Conservation (phyloP, 2,113 vertebrate genomes). For the Parus major region DNA sequence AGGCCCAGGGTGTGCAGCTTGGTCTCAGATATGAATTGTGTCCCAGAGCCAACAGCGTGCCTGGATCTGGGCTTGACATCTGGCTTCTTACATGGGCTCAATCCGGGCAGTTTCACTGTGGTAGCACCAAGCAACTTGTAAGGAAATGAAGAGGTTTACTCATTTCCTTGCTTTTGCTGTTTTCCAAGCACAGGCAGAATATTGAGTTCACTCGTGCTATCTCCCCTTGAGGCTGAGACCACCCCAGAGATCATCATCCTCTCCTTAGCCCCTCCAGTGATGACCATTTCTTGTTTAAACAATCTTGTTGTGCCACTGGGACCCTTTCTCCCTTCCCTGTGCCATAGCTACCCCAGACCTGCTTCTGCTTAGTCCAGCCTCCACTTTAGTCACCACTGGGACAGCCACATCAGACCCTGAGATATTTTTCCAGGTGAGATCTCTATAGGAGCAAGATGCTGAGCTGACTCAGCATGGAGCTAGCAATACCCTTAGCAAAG, state of each 20-base stretch:
- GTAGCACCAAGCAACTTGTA: not conserved
- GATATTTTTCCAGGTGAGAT: not conserved
- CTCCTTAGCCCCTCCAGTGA: not conserved
- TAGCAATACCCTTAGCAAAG: not conserved
- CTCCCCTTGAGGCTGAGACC: not conserved
- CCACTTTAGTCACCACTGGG: not conserved
- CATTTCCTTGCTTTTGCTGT: not conserved
- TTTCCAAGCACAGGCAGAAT: not conserved
- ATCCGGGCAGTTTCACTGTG: accelerated
- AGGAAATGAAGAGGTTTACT: not conserved
- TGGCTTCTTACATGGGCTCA: not conserved
- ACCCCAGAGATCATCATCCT: not conserved
- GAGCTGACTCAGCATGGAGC: not conserved
- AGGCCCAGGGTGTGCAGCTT: not conserved
- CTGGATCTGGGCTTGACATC: not conserved
- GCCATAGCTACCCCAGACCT: not conserved
- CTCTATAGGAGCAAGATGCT: not conserved
- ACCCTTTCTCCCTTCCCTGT: not conserved
- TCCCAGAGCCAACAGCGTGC: accelerated
- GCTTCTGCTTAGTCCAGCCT: not conserved
- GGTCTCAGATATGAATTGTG: not conserved
- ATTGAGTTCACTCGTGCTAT: accelerated
- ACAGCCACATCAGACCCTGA: not conserved
- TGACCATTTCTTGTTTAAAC: not conserved
- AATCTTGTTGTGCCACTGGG: not conserved